These are phyloP conservation scores for Rhaphigaster nebulosa DNA, from an alignment of 2,888 invertebrate genomes.

Conservation along the genomic window DNA sequence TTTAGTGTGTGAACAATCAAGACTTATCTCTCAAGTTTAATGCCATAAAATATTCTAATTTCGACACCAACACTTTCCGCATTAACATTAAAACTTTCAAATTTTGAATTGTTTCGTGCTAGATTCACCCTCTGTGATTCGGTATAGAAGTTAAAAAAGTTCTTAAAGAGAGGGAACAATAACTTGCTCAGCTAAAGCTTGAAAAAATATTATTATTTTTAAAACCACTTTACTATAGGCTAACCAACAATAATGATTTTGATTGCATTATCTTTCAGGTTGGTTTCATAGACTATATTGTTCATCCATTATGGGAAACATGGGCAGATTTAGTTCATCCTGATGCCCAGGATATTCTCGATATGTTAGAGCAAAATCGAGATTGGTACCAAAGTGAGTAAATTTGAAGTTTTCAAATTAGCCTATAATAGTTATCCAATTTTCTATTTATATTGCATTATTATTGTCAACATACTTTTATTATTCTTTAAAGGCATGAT, in stretches of 20 bases:
- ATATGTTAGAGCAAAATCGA: constrained; percentile 97
- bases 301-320: constrained; percentile 99
- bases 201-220: background rate
- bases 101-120: background rate
- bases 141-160: background rate
- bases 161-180: background rate
- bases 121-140: background rate
- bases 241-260: background rate
- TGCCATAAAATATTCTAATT: background rate
- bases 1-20: background rate
- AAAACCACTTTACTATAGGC: background rate
- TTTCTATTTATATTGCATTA: background rate
- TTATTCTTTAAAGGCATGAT: constrained; percentile 77
- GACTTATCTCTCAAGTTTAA: background rate
- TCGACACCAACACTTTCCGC: too few relatives aligned
- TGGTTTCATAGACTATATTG: constrained; percentile 99
- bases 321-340: constrained; percentile 99
- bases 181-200: background rate
- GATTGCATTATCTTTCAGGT: constrained; percentile 73
- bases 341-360: constrained; percentile 97
- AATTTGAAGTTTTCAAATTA: background rate
- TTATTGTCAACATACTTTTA: background rate
- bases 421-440: too few relatives aligned
- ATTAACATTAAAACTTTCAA: background rate
- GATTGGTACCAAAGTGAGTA: constrained; percentile 97